Evolutionary conservation across 2,888 invertebrate species (phyloP).

Genomic region (Alloscopus bannaensis): DNA sequence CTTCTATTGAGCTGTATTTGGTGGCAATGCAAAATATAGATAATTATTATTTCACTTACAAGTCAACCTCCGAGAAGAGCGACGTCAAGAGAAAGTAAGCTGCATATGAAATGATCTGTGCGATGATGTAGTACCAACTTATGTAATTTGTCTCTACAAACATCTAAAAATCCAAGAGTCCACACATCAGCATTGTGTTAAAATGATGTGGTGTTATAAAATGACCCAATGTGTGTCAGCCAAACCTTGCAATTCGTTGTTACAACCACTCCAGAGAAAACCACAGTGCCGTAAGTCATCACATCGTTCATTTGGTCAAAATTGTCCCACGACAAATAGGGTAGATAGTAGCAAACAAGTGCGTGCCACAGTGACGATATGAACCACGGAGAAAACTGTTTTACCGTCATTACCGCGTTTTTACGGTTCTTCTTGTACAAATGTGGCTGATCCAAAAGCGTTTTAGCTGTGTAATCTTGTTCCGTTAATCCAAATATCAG

Average conservation of each 20-base stretch:
- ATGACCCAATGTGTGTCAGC: background rate
- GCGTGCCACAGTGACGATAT: conserved; percentile 81
- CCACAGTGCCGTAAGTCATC: conserved; percentile 76
- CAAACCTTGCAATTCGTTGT: conserved; percentile 17
- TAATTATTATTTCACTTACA: too few relatives aligned
- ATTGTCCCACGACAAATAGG: conserved; percentile 74
- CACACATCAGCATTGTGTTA: background rate
- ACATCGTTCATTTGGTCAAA: conserved; percentile 74
- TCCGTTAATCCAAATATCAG: conserved; percentile 85
- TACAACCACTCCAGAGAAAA: conserved; percentile 30
- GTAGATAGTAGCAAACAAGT: conserved; percentile 80
- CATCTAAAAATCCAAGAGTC: conserved; percentile 75
- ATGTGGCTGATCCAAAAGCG: conserved; percentile 80
- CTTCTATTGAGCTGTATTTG: conserved; percentile 4
- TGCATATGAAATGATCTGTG: conserved; percentile 79
- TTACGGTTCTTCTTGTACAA: conserved; percentile 81
- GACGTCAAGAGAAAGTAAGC: conserved; percentile 79
- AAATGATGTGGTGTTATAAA: background rate
- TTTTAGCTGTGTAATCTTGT: conserved; percentile 80
- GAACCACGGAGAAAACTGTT: conserved; percentile 81
- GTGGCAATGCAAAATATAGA: too few relatives aligned
- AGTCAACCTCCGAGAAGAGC: conserved; percentile 79
- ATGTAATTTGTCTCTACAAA: conserved; percentile 81
- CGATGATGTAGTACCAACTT: conserved; percentile 78
- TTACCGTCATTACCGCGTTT: conserved; percentile 82